Base-by-base conservation (phyloP, 2,888 invertebrate species). In the Zeuzera pyrina region DNA sequence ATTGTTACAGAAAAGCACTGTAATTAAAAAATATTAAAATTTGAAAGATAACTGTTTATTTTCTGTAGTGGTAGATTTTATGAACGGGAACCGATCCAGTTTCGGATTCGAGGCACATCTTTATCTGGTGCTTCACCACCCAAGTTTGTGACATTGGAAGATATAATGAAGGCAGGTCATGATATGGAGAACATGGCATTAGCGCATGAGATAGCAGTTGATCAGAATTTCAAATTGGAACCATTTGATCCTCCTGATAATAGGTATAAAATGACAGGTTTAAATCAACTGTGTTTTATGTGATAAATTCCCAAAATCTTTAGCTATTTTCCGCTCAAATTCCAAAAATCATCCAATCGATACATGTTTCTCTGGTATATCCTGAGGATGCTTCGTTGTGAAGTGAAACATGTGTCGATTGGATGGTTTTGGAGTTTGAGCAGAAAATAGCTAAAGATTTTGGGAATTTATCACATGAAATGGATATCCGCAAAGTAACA, bases 201-300 rank as follows among this genome's bases (percentile, higher is more conserved):
- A 22, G 97, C 96, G 1, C 98, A 99, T 78, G 97, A 99, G 71
- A 98, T 99, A 45, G 97, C 96, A 2, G 90, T 98, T 2, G 94
- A 98, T 66, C 90, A 92, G 39, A 93, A 97, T 60, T 98, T 98
- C 54, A 91, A 92, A 57, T 66, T 98, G 49, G 89, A 94, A 57
- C 91, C 91, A 34, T 87, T 91, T 52, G 91, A 92, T 44, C 91
- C 92, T 5, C 90, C 92, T 47, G 88, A 90, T 54, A 88, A 90
- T 52, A 91, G 91, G 90, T 91, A 52, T 6, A 7, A 25, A 25
- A n/a, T n/a, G n/a, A n/a, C n/a, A n/a, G n/a, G n/a, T n/a, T n/a
- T n/a, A n/a, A n/a, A n/a, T n/a, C n/a, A n/a, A n/a, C n/a, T n/a
- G n/a, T n/a, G n/a, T n/a, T n/a, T n/a, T n/a, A n/a, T n/a, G n/a